Evolutionary conservation across 2,797 vertebrate genomes (phyloP).

Genomic region (Neolamprologus multifasciatus): DNA sequence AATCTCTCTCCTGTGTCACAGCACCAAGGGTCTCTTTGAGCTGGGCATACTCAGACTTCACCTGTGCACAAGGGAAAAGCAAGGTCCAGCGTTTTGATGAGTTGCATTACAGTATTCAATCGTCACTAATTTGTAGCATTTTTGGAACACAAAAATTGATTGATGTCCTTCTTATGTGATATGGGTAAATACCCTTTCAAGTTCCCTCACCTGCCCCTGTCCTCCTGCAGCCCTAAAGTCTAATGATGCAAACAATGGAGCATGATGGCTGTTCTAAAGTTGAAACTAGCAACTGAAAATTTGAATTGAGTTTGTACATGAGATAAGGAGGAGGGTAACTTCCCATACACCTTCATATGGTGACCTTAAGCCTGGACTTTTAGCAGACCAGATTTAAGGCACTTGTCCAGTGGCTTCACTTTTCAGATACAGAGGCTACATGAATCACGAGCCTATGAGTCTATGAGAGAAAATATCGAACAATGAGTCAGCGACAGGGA

Average conservation of each 20-base stretch:
- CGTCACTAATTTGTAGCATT: neutral
- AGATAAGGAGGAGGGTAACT: neutral
- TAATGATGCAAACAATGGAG: neutral
- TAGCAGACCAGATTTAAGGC: neutral
- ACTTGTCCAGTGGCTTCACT: neutral
- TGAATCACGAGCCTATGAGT: neutral
- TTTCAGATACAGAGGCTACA: neutral
- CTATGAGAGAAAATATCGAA: neutral
- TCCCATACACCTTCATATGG: neutral
- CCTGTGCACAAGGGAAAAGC: slow-evolving; percentile 64
- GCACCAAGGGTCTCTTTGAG: slow-evolving; percentile 77
- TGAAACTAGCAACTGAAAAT: neutral
- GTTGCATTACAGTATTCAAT: neutral
- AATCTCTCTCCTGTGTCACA: slow-evolving; percentile 87
- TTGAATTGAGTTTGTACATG: neutral
- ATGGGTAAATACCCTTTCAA: neutral
- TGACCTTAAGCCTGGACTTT: neutral
- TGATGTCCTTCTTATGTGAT: neutral
- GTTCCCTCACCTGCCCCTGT: neutral
- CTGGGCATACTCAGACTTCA: slow-evolving; percentile 86
- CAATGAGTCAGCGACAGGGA: neutral
- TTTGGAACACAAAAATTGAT: neutral
- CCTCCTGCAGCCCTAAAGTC: neutral
- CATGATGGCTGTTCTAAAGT: neutral
- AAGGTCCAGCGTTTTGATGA: neutral